Evolutionary conservation across 2,113 vertebrate species (phyloP).

Genomic region (Epinephelus lanceolatus): DNA sequence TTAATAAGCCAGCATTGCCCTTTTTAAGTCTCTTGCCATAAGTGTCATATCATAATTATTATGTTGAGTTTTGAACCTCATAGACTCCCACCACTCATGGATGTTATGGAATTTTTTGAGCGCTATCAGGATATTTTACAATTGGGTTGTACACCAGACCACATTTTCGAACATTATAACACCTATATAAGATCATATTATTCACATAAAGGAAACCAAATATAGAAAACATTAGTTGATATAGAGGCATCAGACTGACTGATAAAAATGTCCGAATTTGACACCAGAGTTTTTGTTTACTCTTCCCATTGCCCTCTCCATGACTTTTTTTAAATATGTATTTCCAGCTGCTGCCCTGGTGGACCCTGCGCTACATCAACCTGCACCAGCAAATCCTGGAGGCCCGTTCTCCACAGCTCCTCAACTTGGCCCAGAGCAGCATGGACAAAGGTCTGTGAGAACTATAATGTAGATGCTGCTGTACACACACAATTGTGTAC

Average conservation of each 20-base stretch:
- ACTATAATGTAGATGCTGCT: background rate
- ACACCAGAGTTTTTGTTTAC: background rate
- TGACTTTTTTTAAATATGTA: background rate
- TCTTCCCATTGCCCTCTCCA: no score
- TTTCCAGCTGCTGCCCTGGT: slow-evolving; percentile 91
- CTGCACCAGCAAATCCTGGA: slow-evolving; percentile 95
- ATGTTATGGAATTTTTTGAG: no score
- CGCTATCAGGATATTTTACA: no score
- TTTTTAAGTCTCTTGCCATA: no score
- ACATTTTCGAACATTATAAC: no score
- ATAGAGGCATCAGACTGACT: background rate
- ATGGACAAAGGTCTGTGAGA: slow-evolving; percentile 87
- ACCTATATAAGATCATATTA: no score
- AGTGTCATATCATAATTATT: no score
- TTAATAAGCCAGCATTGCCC: no score
- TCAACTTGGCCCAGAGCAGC: slow-evolving; percentile 83
- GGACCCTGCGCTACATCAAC: slow-evolving; percentile 90
- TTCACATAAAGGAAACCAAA: background rate
- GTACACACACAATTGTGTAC: background rate
- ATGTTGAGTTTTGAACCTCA: no score
- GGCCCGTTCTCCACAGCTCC: slow-evolving; percentile 90
- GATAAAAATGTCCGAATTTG: background rate
- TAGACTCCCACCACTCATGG: no score
- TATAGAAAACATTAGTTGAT: background rate
- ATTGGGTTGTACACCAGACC: no score